Percentiles rank a stretch among this genome's conserved stretches.
Evolutionary conservation across 2,113 vertebrate genomes (phyloP).

Genomic region (Hiodon tergisus): DNA sequence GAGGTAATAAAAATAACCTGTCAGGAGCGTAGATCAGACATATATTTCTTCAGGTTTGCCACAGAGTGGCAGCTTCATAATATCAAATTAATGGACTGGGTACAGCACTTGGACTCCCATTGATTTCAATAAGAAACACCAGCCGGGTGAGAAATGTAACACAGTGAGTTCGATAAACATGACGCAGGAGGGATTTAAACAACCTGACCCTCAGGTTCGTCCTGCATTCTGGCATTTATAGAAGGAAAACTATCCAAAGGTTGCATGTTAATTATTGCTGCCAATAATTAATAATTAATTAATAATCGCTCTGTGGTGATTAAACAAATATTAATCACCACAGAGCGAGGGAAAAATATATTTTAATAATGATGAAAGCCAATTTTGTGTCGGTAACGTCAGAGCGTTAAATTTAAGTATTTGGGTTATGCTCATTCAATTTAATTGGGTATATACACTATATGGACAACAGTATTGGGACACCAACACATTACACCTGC

Average conservation of each 20-base stretch:
- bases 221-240: constrained; percentile 28
- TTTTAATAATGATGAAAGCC: not conserved
- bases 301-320: too few species aligned
- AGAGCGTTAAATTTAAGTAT: too few species aligned
- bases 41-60: constrained; percentile 38
- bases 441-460: too few species aligned
- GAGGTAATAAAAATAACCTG: constrained; percentile 34
- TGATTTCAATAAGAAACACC: constrained; percentile 62
- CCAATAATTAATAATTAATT: too few species aligned
- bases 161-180: constrained; percentile 47
- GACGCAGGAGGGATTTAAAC: constrained; percentile 38
- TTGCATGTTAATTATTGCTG: constrained; percentile 22
- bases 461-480: too few species aligned
- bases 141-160: constrained; percentile 50
- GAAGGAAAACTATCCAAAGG: constrained; percentile 4
- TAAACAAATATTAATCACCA: constrained; percentile 8
- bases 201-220: constrained; percentile 31
- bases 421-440: too few species aligned
- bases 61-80: constrained; percentile 43
- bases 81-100: constrained; percentile 59
- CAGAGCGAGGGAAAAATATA: not conserved
- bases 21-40: constrained; percentile 26
- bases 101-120: constrained; percentile 50
- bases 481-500: too few species aligned
- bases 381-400: too few species aligned